Evolutionary conservation across 64 coral and sea anemone species (phyloP), one percentile per base, ranked within the genome.

Genomic region (Pocillopora verrucosa): DNA sequence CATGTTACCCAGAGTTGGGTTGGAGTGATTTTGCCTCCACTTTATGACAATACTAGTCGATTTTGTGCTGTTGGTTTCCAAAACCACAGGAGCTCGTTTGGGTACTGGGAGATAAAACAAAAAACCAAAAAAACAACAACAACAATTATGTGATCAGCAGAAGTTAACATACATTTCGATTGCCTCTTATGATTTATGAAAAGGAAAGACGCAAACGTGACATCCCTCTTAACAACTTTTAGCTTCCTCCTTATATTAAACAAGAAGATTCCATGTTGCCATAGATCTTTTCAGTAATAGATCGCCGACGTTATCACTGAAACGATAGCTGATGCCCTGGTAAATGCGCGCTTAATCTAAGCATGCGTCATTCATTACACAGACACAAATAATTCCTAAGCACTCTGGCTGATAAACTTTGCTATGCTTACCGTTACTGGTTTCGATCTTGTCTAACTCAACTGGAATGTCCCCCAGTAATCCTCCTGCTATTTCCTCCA

Each of bases 401-500:
- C 3, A 51, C 41, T 51, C 7, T 3, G 7, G 41, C 41, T 51
- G 41, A 51, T 51, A 51, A 3, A 51, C 3, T 51, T 70, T 30
- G 11, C 25, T 70, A 1, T 24, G 11, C 14, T 75, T 91, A 91
- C 89, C 89, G 36, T 72, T 37, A 72, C 59, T 75, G 56, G 65
- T 80, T 60, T 22, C 75, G 25, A 91, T 30, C 12, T 57, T 26
- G 17, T 76, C 17, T 22, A 76, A 75, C 22, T 84, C 24, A n/a
- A 79, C 78, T 24, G 79, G 51, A 5, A 26, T 58, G 16, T 20
- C 35, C 13, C 89, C 79, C n/a, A 91, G 64, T 9, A 5, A 20
- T 76, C 89, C 89, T 4, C 36, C 76, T n/a, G 41, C 65, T 10
- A 85, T 16, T 69, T 65, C 82, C 41, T 91, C 89, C 30, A 74